Evolutionary conservation across 2,888 invertebrate genomes (phyloP).

Genomic region (Latheticus oryzae): DNA sequence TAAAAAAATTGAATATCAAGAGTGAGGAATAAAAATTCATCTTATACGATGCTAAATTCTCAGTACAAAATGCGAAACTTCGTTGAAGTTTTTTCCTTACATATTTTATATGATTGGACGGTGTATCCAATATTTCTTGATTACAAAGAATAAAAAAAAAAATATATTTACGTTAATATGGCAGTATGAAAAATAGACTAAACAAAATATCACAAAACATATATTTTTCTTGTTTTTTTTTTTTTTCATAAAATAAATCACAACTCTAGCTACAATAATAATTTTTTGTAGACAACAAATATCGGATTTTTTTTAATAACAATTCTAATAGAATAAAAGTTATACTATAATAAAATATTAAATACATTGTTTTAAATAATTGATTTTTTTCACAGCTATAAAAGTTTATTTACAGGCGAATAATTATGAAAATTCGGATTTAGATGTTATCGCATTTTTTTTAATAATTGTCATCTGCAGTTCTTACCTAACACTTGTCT

Average conservation of each 20-base stretch:
- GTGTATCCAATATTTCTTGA: constrained; percentile 40
- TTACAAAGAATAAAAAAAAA: constrained; percentile 32
- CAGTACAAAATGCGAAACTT: constrained; percentile 25
- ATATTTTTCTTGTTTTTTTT: constrained; percentile 13
- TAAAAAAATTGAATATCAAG: too few relatives aligned
- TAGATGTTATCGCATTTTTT: constrained; percentile 49
- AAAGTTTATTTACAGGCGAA: constrained; percentile 53
- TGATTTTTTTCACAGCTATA: constrained; percentile 61
- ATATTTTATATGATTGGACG: constrained; percentile 35
- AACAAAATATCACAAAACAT: constrained; percentile 36
- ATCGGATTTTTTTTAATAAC: constrained; percentile 22
- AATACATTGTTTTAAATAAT: constrained; percentile 52
- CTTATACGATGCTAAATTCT: constrained; percentile 23
- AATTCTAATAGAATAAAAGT: constrained; percentile 18
- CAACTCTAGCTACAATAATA: constrained; percentile 38
- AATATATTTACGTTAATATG: constrained; percentile 32
- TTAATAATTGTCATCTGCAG: constrained; percentile 47
- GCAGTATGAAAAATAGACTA: constrained; percentile 31
- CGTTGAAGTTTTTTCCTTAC: constrained; percentile 30
- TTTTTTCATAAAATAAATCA: constrained; percentile 29
- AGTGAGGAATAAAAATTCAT: too few relatives aligned
- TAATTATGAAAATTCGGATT: constrained; percentile 53
- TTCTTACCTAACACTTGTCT: constrained; percentile 30
- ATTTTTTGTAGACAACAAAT: constrained; percentile 38
- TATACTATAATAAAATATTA: constrained; percentile 29